Conservation (phyloP, 2,888 invertebrate genomes). For the Choristoneura rosaceana region DNA sequence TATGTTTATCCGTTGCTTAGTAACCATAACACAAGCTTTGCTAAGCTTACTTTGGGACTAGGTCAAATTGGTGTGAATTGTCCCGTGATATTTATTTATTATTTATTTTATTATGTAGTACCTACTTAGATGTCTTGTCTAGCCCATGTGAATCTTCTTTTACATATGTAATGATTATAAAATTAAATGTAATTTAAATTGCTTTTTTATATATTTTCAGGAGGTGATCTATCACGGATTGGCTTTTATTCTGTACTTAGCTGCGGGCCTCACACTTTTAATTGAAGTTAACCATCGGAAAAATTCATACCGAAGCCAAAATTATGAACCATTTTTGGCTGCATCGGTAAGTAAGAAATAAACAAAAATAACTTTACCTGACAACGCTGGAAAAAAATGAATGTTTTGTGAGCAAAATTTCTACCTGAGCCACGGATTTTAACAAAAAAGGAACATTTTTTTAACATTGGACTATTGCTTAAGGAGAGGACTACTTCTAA, state of each 20-base stretch:
- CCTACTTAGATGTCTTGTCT: too few species aligned
- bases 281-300: conserved; percentile 87
- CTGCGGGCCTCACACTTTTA: conserved; percentile 89
- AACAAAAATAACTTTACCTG: neutral
- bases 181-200: neutral
- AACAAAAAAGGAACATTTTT: neutral
- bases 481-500: neutral
- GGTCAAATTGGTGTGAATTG: too few species aligned
- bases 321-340: conserved; percentile 88
- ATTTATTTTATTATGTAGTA: too few species aligned
- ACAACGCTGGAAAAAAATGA: too few species aligned
- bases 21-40: too few species aligned
- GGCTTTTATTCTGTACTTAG: conserved; percentile 89
- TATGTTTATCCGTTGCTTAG: too few species aligned
- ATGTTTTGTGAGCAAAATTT: neutral
- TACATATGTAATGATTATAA: neutral
- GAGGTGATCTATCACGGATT: conserved; percentile 93
- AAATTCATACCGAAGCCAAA: conserved; percentile 77
- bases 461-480: neutral
- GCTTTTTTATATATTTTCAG: conserved; percentile 77
- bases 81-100: too few species aligned
- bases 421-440: neutral
- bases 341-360: conserved; percentile 88
- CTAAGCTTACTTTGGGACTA: too few species aligned
- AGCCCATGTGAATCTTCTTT: too few species aligned